Base-by-base conservation (phyloP, 2,888 invertebrate genomes). In the Eupithecia vulgata region DNA sequence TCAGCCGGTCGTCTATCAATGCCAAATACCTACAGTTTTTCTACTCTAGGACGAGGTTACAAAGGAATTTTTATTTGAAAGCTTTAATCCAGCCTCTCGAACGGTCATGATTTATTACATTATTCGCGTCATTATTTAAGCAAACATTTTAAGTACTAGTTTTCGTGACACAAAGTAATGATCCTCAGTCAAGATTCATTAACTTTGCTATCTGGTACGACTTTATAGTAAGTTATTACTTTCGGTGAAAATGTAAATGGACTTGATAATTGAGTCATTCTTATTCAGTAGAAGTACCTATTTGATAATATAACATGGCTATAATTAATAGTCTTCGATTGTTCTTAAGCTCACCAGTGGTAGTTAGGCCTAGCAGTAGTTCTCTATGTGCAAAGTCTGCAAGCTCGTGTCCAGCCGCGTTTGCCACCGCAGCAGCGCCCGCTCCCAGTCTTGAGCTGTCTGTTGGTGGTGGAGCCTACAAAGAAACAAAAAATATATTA, bases 341-440 rank as follows among this genome's bases (percentile, higher is more conserved):
- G 61, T 8, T 34, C 7, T 17, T 8, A 34, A 25, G 15, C 72
- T 85, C 81, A 91, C 95, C 95, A 82, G 96, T 95, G 69, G 97
- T 96, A 67, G 98, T 98, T 57, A 98, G 95, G 72, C 98, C 97
- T 87, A 98, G 97, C 76, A 98, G 94, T 61, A 98, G 95, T 90
- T 98, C 97, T 81, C 97, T 95, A 79, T 97, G 96, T 3, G 97
- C 96, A 88, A 98, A 97, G 87, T 97, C 97, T 15, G 98, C 97
- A 80, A 97, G 95, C 89, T 97, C 97, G 88, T 96, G 96, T 74
- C 97, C 97, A 70, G 97, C 96, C 67, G 97, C 96, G 64, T 95
- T 95, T 42, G 96, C 95, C 67, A 96, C 95, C 8, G 96, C 96
- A 64, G 95, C 95, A 62, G 96, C 94, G 59, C 95, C 95, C 42